Base-by-base conservation (phyloP, 2,113 vertebrate species). In the Sebastes schlegelii region DNA sequence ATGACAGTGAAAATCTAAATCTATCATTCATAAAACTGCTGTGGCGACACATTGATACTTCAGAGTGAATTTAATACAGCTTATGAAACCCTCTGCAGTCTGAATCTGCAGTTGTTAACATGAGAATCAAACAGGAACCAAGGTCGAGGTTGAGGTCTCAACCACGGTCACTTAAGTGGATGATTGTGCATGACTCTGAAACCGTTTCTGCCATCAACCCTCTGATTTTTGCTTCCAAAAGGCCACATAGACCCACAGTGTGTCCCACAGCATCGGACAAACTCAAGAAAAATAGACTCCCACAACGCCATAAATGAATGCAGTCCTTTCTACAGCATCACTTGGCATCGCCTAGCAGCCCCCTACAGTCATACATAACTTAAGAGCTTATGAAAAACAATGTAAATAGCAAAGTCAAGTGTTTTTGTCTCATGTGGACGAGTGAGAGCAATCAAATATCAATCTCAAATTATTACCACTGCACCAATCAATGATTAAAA, bases 401-500 rank as follows among this genome's bases (percentile, higher is more conserved):
- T 8, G 16, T 67, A 68, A 91, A 86, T 23, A 40, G n/a, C 65
- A 43, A 62, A 64, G 75, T 65, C 75, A 71, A 64, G 64, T 66
- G 52, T 84, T 79, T 86, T 62, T 51, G 74, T 71, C 77, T 66
- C 26, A 17, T 21, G 52, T 63, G 14, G 49, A 19, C 34, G 26
- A 61, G 40, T 10, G 69, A 57, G n/a, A 8, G 61, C 42, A 57
- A 82, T 81, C 60, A 70, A 40, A 62, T n/a, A 74, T 74, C 66
- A 60, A 88, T 86, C 21, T 68, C 1, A 17, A 45, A 46, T 34
- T 72, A 88, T 72, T 49, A 23, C 70, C 48, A 45, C 82, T 57
- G 77, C 63, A 70, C 49, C 67, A 72, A 34, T 64, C 19, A 48
- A 4, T 77, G 64, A 84, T 74, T 81, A 62, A 85, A 81, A 68